Evolutionary conservation across 1,140 invertebrate species (phyloP).

Genomic region (Magallana gigas): DNA sequence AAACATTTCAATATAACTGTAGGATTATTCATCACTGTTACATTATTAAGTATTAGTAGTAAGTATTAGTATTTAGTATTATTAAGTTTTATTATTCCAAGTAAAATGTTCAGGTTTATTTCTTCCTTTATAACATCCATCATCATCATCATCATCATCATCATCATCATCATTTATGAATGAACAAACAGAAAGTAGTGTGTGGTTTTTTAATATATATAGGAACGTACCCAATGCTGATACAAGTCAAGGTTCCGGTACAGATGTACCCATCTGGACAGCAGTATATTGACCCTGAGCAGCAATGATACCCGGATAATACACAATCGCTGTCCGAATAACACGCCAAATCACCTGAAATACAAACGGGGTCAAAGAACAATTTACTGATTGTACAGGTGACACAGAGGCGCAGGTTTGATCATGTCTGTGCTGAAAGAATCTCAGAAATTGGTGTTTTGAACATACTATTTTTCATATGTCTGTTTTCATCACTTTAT

Average conservation of each 20-base stretch:
- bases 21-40: neutral
- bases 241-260: neutral
- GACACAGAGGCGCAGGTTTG: too few species aligned
- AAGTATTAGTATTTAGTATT: too few species aligned
- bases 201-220: neutral
- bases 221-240: neutral
- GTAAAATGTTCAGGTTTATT: neutral
- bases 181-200: neutral
- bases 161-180: neutral
- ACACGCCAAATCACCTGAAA: slow-evolving; percentile 2
- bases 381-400: too few species aligned
- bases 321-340: neutral
- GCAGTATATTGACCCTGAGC: neutral
- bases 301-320: neutral
- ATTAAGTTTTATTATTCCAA: neutral
- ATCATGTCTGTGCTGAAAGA: too few species aligned
- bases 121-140: neutral
- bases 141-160: neutral
- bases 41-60: too few species aligned
- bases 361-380: neutral
- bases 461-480: too few species aligned
- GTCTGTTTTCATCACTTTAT: too few species aligned
- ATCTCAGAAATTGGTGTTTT: too few species aligned
- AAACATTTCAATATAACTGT: neutral
- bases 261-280: neutral